Base-by-base conservation (phyloP, 2,797 vertebrate species). In the Myioborus melanocephalus region DNA sequence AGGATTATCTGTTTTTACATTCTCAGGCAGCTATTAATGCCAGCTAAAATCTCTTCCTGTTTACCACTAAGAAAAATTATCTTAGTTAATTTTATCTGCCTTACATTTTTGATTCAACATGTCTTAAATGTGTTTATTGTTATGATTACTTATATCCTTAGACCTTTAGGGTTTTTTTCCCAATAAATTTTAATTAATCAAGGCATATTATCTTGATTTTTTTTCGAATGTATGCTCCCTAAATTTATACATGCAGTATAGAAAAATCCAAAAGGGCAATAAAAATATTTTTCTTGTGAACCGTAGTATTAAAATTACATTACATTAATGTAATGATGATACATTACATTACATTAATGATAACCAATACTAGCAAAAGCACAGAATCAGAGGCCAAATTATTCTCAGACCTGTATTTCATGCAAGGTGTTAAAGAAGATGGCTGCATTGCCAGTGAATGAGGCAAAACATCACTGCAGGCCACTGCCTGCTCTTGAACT, bases 41-140 rank as follows among this genome's bases (percentile, higher is more conserved):
- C 60, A 81, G 41, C 49, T 92, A 81, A 93, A 94, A 87, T 87
- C 49, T 68, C 82, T 94, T 92, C 84, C 65, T 90, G 56, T 87
- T 94, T 86, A 81, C 83, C 72, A 41, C 46, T 43, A 28, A 73
- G 53, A 73, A 90, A 94, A 90, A 63, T 60, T 22, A 77, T 82
- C 52, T 73, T 28, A 27, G 32, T 68, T 96, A 17, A 32, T 87
- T 94, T 87, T 70, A 64, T 92, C 79, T 46, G 56, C 15, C 17
- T 61, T 63, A 49, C 6, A 24, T 81, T 82, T 91, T 89, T 71
- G 4, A 68, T 57, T 70, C 32, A 73, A 56, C 94, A 68, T 20
- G 2, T 79, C 50, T 52, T 59, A 64, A 70, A 71, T 35, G 13
- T 63, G 30, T 68, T 89, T 80, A 46, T 49, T 64, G 41, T 57